These are phyloP conservation scores for Labia minor DNA, from an alignment of 2,888 invertebrate species.

Conservation along the genomic window DNA sequence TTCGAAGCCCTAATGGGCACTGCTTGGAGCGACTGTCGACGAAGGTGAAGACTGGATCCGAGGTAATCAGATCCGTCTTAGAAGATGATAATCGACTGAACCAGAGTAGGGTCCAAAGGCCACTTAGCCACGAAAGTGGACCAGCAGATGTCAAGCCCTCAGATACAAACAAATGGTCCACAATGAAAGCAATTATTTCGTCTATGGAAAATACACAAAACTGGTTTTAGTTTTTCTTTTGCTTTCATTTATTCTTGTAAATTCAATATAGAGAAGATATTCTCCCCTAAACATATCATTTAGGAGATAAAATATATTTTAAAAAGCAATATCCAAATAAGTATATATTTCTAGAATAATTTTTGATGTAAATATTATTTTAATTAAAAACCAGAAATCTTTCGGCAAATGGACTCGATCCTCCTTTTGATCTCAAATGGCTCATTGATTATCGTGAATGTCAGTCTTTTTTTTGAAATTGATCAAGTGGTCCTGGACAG, in stretches of 20 bases:
- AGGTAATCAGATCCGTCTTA: not conserved
- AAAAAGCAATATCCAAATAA: not conserved
- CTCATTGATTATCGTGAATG: not conserved
- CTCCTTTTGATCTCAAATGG: not conserved
- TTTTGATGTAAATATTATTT: not conserved
- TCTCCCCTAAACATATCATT: no score
- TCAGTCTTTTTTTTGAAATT: not conserved
- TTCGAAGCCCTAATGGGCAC: not conserved
- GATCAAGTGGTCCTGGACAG: not conserved
- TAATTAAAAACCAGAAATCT: not conserved
- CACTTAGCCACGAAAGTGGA: not conserved
- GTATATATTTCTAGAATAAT: not conserved
- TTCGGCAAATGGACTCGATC: not conserved
- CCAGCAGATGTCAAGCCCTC: not conserved
- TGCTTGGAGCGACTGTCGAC: not conserved
- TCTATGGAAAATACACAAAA: not conserved
- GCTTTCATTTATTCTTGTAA: not conserved
- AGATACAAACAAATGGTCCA: not conserved
- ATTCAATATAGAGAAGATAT: not conserved
- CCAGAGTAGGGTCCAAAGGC: not conserved
- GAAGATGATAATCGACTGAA: not conserved
- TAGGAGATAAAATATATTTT: not conserved
- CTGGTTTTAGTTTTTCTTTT: not conserved
- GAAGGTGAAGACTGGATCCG: not conserved
- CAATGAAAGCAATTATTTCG: constrained; percentile 6